Conservation (phyloP, 2,888 invertebrate species). For the Drosophila anceps region DNA sequence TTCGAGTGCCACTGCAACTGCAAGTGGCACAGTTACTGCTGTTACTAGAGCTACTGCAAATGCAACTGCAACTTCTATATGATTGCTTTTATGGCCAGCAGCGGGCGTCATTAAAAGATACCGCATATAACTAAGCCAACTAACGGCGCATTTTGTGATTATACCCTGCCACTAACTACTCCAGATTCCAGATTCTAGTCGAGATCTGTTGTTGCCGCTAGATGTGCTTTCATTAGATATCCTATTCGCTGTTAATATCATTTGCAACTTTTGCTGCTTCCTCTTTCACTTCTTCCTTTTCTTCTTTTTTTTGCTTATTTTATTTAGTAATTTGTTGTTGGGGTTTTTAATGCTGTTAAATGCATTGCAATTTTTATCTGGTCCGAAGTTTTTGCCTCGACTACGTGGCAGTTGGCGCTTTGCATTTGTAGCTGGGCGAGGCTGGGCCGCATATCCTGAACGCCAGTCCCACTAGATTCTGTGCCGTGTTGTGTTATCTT, state of each 20-base stretch:
- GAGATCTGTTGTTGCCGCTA: constrained; percentile 5
- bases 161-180: constrained; percentile 12
- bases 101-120: constrained; percentile 70
- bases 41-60: constrained; percentile 5
- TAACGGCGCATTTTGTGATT: constrained; percentile 53
- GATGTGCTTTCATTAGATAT: constrained; percentile 42
- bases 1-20: constrained; percentile 49
- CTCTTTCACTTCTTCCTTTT: background rate
- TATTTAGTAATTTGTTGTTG: constrained; percentile 56
- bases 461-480: constrained; percentile 30
- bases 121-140: constrained; percentile 54
- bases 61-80: constrained; percentile 20
- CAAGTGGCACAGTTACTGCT: constrained; percentile 47
- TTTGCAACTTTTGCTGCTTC: constrained; percentile 47
- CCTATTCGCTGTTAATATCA: constrained; percentile 53
- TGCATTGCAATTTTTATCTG: constrained; percentile 75
- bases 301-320: constrained; percentile 41
- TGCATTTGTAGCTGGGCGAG: constrained; percentile 54
- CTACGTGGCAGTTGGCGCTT: constrained; percentile 61
- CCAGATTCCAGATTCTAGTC: constrained; percentile 1
- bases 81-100: constrained; percentile 57
- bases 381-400: constrained; percentile 49
- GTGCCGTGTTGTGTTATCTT: constrained; percentile 66
- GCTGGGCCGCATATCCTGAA: constrained; percentile 49
- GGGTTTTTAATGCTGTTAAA: constrained; percentile 66